Base-by-base conservation (phyloP, 2,888 invertebrate genomes). In the Synanthedon vespiformis region DNA sequence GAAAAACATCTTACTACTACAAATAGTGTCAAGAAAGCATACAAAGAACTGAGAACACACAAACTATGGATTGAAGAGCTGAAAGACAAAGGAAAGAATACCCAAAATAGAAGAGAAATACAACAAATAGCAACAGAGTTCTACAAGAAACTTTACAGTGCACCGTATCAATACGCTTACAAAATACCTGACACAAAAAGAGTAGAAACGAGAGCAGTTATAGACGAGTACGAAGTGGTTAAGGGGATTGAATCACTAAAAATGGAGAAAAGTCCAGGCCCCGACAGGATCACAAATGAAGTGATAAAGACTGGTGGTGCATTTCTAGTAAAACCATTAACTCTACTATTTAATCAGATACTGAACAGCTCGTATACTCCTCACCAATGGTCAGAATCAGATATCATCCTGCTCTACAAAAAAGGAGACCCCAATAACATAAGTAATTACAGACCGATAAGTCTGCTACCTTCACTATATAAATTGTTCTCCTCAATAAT, bases 11-110 rank as follows among this genome's bases (percentile, higher is more conserved):
- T 58, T 2, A 58, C 51, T 2, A 56, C 54, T 40, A 54, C 54
- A 49, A 54, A 56, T 53, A 58, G 57, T 48, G 13, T 48, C 4
- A 59, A 57, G 56, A 58, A 49, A 54, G 54, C 54, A 4, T 54
- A 47, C 12, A 57, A 54, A 49, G 52, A 56, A 51, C n/a, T 53
- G 44, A 40, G 12, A 2, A 14, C 50, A 50, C 49, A 55, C 22
- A 57, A 54, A 34, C 16, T 22, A 13, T 54, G 53, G 55, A 57
- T 55, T 14, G 40, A 55, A 18, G 53, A 49, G 16, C 49, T 55
- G 2, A 48, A 52, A 13, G 40, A 48, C 53, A 53, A 51, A 55
- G 41, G 1, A 4, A 41, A 41, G 6, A 41, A 1, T 8, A 8
- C 10, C 4, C 4, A 54, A 48, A 55, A 49, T 16, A 54, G 56